Conservation (phyloP, 2,797 vertebrate genomes). For the Notoglanidium macrostoma region DNA sequence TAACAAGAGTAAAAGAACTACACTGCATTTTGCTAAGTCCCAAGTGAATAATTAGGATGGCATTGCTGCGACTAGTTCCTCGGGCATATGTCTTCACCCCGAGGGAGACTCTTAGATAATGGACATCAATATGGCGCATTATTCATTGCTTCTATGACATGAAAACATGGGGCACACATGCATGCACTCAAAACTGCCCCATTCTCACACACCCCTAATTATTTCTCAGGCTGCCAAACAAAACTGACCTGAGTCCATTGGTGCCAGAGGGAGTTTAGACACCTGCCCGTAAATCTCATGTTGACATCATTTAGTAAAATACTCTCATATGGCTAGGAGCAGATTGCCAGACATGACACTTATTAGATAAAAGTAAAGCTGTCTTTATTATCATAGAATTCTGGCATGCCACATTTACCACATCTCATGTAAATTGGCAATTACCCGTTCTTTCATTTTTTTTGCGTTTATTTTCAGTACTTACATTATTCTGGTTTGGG, state of each 20-base stretch:
- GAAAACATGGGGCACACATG: slow-evolving; percentile 8
- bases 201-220: slow-evolving; percentile 25
- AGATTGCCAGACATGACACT: neutral
- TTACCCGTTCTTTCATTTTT: neutral
- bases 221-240: slow-evolving; percentile 35
- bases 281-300: neutral
- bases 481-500: neutral
- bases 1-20: neutral
- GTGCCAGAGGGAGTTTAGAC: neutral
- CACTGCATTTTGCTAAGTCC: neutral
- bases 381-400: neutral
- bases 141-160: neutral
- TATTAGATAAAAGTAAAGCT: neutral
- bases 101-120: neutral
- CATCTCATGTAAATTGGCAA: neutral
- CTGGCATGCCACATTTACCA: neutral
- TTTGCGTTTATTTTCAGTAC: neutral
- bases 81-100: neutral
- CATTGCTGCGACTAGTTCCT: slow-evolving; percentile 1
- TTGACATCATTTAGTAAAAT: slow-evolving; percentile 1
- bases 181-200: slow-evolving; percentile 2
- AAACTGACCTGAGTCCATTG: neutral
- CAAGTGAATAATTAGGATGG: slow-evolving; percentile 9
- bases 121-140: slow-evolving; percentile 4
- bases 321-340: neutral